Evolutionary conservation across 1,140 invertebrate species (phyloP).

Genomic region (Goniozus legneri): DNA sequence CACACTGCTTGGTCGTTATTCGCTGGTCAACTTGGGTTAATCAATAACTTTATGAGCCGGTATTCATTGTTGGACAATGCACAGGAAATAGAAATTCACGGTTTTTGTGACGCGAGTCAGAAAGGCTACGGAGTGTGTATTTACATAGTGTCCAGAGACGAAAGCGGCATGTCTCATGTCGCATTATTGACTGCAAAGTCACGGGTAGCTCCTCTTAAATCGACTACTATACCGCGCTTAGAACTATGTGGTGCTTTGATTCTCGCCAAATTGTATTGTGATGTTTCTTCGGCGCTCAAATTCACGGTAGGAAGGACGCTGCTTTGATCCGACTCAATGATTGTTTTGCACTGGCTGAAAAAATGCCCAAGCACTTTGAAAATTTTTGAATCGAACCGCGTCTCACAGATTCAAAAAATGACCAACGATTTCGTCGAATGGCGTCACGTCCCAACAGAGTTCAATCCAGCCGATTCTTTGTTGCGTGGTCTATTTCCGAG

Average conservation of each 20-base stretch:
- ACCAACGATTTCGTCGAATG: constrained; percentile 26
- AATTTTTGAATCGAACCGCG: constrained; percentile 16
- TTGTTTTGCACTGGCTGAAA: constrained; percentile 10
- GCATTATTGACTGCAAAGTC: constrained; percentile 1
- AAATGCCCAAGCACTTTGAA: background rate
- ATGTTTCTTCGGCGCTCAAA: background rate
- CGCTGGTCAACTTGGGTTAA: no score
- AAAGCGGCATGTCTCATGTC: constrained; percentile 4
- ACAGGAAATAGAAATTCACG: no score
- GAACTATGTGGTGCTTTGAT: constrained; percentile 18
- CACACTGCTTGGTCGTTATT: background rate
- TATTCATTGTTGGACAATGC: no score
- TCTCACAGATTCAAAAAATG: constrained; percentile 22
- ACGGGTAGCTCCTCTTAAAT: constrained; percentile 32
- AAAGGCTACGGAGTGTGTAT: constrained; percentile 14
- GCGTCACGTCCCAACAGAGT: constrained; percentile 26
- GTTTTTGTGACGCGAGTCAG: constrained; percentile 22
- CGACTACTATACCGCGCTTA: constrained; percentile 21
- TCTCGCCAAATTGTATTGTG: constrained; percentile 5
- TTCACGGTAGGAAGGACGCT: background rate
- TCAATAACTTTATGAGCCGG: no score
- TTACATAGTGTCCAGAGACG: background rate
- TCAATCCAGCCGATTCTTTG: constrained; percentile 45
- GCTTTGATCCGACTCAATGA: constrained; percentile 14
- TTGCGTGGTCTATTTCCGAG: constrained; percentile 35